These are phyloP conservation scores for Chelonia mydas DNA, from an alignment of 2,797 vertebrate genomes.

Conservation along the genomic window DNA sequence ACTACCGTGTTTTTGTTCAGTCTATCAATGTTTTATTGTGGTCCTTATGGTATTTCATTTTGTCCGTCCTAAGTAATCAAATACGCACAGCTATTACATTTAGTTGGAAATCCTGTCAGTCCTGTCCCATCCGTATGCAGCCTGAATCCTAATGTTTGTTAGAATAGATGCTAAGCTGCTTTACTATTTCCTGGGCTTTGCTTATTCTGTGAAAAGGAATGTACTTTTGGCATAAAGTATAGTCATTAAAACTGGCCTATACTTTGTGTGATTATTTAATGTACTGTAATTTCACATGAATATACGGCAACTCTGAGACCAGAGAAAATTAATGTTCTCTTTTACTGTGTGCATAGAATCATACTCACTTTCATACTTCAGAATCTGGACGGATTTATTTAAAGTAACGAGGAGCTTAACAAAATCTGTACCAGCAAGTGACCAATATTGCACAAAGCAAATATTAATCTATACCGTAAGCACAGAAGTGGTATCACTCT, in stretches of 20 bases:
- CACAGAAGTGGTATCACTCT: conserved; percentile 63
- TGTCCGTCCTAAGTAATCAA: conserved; percentile 92
- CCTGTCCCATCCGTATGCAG: conserved; percentile 94
- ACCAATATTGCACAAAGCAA: conserved; percentile 52
- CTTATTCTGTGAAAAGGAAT: conserved; percentile 95
- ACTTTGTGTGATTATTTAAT: conserved; percentile 89
- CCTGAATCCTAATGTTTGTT: conserved; percentile 94
- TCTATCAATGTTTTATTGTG: conserved; percentile 95
- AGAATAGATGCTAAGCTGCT: conserved; percentile 95
- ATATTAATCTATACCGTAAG: conserved; percentile 51
- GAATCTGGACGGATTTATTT: conserved; percentile 74
- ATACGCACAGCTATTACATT: conserved; percentile 88
- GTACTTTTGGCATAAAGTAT: conserved; percentile 93
- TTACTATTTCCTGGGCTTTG: conserved; percentile 91
- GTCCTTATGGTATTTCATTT: conserved; percentile 94
- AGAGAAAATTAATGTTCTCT: conserved; percentile 79
- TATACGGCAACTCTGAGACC: conserved; percentile 83
- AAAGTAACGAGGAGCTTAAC: conserved; percentile 76
- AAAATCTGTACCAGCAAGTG: conserved; percentile 42
- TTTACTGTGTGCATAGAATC: conserved; percentile 63
- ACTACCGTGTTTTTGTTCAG: conserved; percentile 97
- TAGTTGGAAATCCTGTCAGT: conserved; percentile 89
- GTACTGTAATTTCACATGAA: conserved; percentile 97
- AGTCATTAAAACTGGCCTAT: conserved; percentile 86
- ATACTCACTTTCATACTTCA: conserved; percentile 39